Percentiles rank a stretch among this genome's conserved stretches.
Conservation (phyloP, 1,140 invertebrate species). For the Brachionus calyciflorus region DNA sequence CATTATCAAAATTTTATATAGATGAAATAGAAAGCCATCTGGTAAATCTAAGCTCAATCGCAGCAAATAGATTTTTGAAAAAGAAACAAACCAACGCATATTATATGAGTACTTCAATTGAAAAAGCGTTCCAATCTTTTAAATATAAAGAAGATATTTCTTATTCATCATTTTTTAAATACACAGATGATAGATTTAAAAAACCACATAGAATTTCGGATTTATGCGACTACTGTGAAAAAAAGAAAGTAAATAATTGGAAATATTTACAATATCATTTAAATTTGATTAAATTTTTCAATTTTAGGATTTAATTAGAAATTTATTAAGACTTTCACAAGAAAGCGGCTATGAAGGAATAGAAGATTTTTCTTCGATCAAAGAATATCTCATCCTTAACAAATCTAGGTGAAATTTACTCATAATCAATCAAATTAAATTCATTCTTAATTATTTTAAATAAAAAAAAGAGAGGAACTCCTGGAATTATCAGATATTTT, state of each 20-base stretch:
- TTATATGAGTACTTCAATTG: neutral
- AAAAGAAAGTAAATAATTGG: neutral
- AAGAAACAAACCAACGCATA: constrained; percentile 12
- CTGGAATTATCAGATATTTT: too few species aligned
- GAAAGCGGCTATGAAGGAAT: too few species aligned
- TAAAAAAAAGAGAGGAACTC: too few species aligned
- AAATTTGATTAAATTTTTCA: too few species aligned
- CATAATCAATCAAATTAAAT: too few species aligned
- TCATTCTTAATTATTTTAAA: too few species aligned
- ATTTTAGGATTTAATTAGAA: too few species aligned
- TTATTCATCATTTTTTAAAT: constrained; percentile 8
- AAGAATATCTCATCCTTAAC: too few species aligned
- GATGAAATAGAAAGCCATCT: neutral
- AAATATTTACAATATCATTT: too few species aligned
- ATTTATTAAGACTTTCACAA: too few species aligned
- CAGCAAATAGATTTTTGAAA: constrained; percentile 18
- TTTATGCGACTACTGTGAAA: neutral
- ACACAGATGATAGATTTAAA: neutral
- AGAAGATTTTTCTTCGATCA: too few species aligned
- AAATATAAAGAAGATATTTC: constrained; percentile 2
- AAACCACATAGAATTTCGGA: neutral
- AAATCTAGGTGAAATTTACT: too few species aligned
- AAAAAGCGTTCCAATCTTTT: neutral
- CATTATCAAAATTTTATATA: neutral
- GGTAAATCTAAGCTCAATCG: neutral